Percentiles rank a stretch among this genome's conserved stretches.
phyloP scores from a whole-genome alignment of 2,888 invertebrate genomes.

The Orchestes rusci region DNA sequence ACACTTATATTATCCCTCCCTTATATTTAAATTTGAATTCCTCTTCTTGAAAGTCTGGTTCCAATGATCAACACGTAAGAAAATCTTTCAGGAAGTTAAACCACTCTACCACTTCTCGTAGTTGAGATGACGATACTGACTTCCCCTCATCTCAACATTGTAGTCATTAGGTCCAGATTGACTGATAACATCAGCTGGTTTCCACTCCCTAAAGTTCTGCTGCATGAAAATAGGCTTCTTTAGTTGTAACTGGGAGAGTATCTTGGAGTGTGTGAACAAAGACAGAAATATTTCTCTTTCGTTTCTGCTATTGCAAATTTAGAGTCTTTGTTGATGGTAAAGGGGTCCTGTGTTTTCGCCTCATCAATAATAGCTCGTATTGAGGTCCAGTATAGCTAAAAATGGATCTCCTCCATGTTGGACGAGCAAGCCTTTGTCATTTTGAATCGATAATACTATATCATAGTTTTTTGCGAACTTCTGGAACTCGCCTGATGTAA shows the following conservation, averaged over 20 bases:
- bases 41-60: no score
- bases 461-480: no score
- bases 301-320: conserved; percentile 10
- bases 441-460: no score
- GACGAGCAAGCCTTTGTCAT: conserved; percentile 25
- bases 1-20: no score
- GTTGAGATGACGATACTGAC: no score
- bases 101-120: no score
- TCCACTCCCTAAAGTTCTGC: conserved; percentile 10
- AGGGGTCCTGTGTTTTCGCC: conserved; percentile 26
- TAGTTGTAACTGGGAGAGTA: conserved; percentile 5
- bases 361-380: conserved; percentile 25
- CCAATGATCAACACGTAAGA: no score
- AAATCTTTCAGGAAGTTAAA: no score
- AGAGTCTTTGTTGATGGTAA: conserved; percentile 17
- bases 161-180: no score
- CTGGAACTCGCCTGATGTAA: no score
- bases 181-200: conserved; percentile 11
- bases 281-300: conserved; percentile 4
- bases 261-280: conserved; percentile 6
- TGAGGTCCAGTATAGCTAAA: conserved; percentile 24
- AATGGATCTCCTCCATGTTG: conserved; percentile 26
- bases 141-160: no score
- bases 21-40: no score
- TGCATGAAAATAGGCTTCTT: conserved; percentile 6